phyloP scores from a whole-genome alignment of 2,797 vertebrate species.

The Champsocephalus esox region DNA sequence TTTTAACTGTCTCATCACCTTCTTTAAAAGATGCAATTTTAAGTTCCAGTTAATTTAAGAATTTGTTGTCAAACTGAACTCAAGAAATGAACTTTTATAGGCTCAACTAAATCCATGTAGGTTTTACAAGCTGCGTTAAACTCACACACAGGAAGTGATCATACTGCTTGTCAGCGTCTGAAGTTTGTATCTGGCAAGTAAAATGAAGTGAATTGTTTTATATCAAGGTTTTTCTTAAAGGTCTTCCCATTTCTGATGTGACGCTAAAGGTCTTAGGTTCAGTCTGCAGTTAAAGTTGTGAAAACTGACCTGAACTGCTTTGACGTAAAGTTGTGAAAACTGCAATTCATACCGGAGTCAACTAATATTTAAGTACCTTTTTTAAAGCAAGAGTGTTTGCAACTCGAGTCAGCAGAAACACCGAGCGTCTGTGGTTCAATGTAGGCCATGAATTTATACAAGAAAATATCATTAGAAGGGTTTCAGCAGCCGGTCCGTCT shows the following conservation, averaged over 20 bases:
- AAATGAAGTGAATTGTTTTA: conserved; percentile 36
- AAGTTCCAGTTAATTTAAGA: conserved; percentile 3
- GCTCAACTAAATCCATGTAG: neutral
- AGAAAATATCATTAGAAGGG: conserved; percentile 11
- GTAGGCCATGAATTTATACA: neutral
- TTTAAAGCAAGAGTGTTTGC: conserved; percentile 13
- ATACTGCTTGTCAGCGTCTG: conserved; percentile 16
- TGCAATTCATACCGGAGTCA: conserved; percentile 37
- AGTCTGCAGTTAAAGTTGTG: conserved; percentile 21
- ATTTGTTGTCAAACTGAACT: neutral
- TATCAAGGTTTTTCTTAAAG: conserved; percentile 9
- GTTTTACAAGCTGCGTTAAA: conserved; percentile 4
- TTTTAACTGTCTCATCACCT: conserved; percentile 6
- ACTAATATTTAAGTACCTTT: conserved; percentile 12
- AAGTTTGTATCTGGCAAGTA: conserved; percentile 20
- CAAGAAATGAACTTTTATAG: neutral
- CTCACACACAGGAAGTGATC: neutral
- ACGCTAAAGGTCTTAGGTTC: conserved; percentile 37
- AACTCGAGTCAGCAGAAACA: conserved; percentile 33
- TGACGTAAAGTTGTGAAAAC: conserved; percentile 4
- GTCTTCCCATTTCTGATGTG: conserved; percentile 30
- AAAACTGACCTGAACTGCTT: conserved; percentile 27
- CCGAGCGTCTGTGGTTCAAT: conserved; percentile 14
- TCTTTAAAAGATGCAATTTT: neutral
- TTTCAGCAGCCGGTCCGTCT: conserved; percentile 15